Percentiles rank a stretch among this genome's conserved stretches.
Conservation (phyloP, 2,113 vertebrate species). For the Toxotes jaculatrix region DNA sequence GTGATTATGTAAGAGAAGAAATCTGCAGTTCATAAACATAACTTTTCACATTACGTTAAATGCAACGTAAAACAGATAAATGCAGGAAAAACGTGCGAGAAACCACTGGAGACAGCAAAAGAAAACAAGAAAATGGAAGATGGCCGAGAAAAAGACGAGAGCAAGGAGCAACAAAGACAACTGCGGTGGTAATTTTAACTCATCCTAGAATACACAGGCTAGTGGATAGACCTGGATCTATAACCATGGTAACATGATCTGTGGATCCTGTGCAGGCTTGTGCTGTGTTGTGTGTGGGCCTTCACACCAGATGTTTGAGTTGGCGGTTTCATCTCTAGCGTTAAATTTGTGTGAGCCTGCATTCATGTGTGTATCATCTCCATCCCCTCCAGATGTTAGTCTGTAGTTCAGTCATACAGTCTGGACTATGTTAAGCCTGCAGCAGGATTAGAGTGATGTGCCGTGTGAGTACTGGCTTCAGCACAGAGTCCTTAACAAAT, state of each 20-base stretch:
- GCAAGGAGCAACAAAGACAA: slow-evolving; percentile 26
- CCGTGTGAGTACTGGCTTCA: too few species aligned
- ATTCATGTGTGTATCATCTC: neutral
- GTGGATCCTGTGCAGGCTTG: slow-evolving; percentile 18
- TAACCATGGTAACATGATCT: slow-evolving; percentile 60
- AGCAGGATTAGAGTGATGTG: neutral
- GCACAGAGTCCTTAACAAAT: neutral
- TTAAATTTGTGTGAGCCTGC: neutral
- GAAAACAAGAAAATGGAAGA: neutral
- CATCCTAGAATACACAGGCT: slow-evolving; percentile 35
- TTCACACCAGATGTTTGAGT: slow-evolving; percentile 38
- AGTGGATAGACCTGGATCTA: slow-evolving; percentile 30
- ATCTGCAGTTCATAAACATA: slow-evolving; percentile 12
- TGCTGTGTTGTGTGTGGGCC: slow-evolving; percentile 18
- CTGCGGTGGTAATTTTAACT: slow-evolving; percentile 44
- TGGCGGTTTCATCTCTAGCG: neutral
- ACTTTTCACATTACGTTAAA: slow-evolving; percentile 18
- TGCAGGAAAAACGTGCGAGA: neutral
- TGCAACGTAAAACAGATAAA: neutral
- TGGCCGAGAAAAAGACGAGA: neutral
- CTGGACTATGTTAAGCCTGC: neutral
- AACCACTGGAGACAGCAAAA: neutral
- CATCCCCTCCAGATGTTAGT: slow-evolving; percentile 11
- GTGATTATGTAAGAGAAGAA: slow-evolving; percentile 35
- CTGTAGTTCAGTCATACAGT: neutral